Evolutionary conservation across 1,140 invertebrate species (phyloP).

Genomic region (Cyclargus thomasi): DNA sequence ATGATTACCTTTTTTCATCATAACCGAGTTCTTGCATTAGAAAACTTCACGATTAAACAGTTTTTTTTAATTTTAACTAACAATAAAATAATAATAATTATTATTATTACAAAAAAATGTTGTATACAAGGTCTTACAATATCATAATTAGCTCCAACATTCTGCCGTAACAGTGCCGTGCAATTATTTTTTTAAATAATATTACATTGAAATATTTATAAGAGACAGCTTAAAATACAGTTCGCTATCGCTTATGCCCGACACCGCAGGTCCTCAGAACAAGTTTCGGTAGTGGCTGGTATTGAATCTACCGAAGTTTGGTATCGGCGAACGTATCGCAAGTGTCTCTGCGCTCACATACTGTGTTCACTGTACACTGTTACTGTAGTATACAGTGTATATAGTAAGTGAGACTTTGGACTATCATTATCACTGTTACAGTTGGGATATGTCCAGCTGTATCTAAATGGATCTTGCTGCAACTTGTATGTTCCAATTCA

Average conservation of each 20-base stretch:
- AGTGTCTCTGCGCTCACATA: slow-evolving; percentile 23
- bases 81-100: too few species aligned
- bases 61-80: too few species aligned
- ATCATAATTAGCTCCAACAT: too few species aligned
- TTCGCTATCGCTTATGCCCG: slow-evolving; percentile 21
- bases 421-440: slow-evolving; percentile 3
- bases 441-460: neutral
- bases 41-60: too few species aligned
- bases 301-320: slow-evolving; percentile 55
- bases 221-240: neutral
- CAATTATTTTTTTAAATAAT: too few species aligned
- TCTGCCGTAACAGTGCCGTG: too few species aligned
- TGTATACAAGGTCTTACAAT: too few species aligned
- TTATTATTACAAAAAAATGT: too few species aligned
- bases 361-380: neutral
- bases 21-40: too few species aligned
- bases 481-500: neutral
- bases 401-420: neutral
- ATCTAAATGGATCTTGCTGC: neutral
- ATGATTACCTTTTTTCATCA: too few species aligned
- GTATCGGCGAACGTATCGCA: slow-evolving; percentile 34
- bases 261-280: slow-evolving; percentile 26
- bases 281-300: slow-evolving; percentile 48
- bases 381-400: neutral
- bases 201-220: too few species aligned